phyloP scores from a whole-genome alignment of 2,797 vertebrate species.

The Adelosebastes latens region DNA sequence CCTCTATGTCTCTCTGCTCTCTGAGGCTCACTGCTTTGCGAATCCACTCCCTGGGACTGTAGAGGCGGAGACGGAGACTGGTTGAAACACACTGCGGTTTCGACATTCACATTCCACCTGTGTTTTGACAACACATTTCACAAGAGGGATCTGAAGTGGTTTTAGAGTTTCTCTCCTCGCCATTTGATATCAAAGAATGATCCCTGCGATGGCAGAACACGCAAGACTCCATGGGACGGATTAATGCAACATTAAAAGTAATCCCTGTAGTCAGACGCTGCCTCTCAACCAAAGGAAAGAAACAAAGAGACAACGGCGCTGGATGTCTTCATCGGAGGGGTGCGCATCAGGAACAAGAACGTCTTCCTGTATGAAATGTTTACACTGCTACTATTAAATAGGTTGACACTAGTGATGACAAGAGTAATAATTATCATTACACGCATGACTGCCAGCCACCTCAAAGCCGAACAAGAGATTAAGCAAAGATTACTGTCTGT shows the following conservation, averaged over 20 bases:
- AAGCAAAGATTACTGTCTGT: constrained; percentile 58
- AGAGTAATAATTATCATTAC: constrained; percentile 71
- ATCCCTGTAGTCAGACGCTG: constrained; percentile 79
- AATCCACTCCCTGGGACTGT: constrained; percentile 56
- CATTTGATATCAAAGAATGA: constrained; percentile 83
- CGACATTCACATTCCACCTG: constrained; percentile 73
- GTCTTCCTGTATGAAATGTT: constrained; percentile 65
- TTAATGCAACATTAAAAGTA: constrained; percentile 80
- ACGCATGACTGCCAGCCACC: constrained; percentile 51
- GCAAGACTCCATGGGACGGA: constrained; percentile 78
- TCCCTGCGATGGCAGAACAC: constrained; percentile 81
- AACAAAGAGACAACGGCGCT: constrained; percentile 60
- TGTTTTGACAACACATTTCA: constrained; percentile 85
- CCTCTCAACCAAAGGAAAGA: constrained; percentile 55
- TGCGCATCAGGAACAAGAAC: constrained; percentile 44
- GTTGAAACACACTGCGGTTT: constrained; percentile 72
- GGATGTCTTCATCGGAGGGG: constrained; percentile 61
- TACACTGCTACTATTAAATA: constrained; percentile 72
- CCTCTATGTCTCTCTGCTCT: constrained; percentile 53
- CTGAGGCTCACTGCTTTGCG: constrained; percentile 62
- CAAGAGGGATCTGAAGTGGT: constrained; percentile 78
- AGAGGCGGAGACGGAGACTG: constrained; percentile 72
- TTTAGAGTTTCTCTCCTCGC: constrained; percentile 77
- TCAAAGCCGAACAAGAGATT: constrained; percentile 64
- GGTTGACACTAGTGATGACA: constrained; percentile 63